A percentile compares a stretch with the other conserved stretches of the same genome.
Conservation (phyloP, 2,888 invertebrate species). For the Suillia variegata region DNA sequence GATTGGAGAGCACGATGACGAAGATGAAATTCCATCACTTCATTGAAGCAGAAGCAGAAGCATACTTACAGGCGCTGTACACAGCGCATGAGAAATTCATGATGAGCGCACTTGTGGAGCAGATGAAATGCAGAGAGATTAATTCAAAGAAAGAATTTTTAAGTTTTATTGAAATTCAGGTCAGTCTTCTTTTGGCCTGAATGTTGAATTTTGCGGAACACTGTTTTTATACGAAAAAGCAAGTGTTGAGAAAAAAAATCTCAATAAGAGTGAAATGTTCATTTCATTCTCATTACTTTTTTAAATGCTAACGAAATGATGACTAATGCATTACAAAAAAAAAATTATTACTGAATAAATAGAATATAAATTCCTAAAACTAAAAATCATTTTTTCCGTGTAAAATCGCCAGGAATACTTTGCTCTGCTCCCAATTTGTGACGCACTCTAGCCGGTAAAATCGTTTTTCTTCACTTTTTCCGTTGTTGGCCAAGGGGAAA, state of each 20-base stretch:
- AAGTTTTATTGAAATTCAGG: background rate
- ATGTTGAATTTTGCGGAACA: too few species aligned
- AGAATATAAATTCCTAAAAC: too few species aligned
- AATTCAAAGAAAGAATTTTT: background rate
- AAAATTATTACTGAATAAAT: too few species aligned
- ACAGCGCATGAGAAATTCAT: background rate
- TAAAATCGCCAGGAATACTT: background rate
- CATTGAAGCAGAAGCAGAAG: slow-evolving; percentile 13
- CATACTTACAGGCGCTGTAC: background rate
- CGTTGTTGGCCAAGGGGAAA: background rate
- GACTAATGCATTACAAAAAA: too few species aligned
- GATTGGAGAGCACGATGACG: slow-evolving; percentile 14
- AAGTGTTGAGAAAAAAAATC: too few species aligned
- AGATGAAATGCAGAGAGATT: background rate
- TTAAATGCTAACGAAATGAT: too few species aligned
- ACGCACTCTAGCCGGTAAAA: background rate
- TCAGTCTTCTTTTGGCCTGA: too few species aligned
- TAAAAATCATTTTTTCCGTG: too few species aligned
- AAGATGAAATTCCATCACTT: slow-evolving; percentile 19
- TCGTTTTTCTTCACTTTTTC: background rate
- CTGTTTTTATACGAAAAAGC: too few species aligned
- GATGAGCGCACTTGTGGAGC: background rate
- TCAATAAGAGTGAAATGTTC: too few species aligned
- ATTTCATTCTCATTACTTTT: too few species aligned
- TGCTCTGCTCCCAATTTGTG: background rate